Percentiles rank a stretch among this genome's conserved stretches.
phyloP scores from a whole-genome alignment of 2,888 invertebrate species.

The Neoscelio sp. region DNA sequence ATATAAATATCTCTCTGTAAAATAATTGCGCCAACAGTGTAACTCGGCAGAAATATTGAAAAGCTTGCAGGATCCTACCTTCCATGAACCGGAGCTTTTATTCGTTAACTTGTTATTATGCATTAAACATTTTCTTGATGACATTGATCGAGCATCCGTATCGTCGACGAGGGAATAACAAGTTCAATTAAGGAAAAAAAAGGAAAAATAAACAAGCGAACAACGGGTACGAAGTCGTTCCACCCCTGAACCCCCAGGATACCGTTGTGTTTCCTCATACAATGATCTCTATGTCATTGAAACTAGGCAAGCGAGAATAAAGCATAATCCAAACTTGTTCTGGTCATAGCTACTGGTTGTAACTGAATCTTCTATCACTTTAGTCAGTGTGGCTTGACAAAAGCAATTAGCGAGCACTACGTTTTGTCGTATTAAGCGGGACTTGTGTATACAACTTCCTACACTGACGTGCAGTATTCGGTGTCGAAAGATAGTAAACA shows the following conservation, averaged over 20 bases:
- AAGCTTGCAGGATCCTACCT: conserved; percentile 65
- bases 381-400: conserved; percentile 61
- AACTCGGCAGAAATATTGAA: conserved; percentile 67
- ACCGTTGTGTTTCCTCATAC: conserved; percentile 38
- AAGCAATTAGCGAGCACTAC: conserved; percentile 69
- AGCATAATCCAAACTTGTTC: conserved; percentile 64
- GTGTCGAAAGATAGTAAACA: conserved; percentile 43
- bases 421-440: conserved; percentile 58
- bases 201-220: conserved; percentile 33
- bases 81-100: conserved; percentile 18
- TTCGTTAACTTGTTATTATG: conserved; percentile 18
- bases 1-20: conserved; percentile 19
- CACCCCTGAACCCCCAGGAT: conserved; percentile 20
- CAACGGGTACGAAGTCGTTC: conserved; percentile 19
- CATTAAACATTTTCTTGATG: conserved; percentile 26
- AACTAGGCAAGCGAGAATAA: conserved; percentile 67
- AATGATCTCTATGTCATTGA: conserved; percentile 55
- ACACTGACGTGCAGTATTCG: conserved; percentile 50
- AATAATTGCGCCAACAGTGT: conserved; percentile 33
- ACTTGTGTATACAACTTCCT: conserved; percentile 60
- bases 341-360: conserved; percentile 59
- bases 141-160: conserved; percentile 24
- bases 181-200: conserved; percentile 20
- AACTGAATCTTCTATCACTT: conserved; percentile 59
- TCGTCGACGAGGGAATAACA: conserved; percentile 16